Conservation (phyloP, 92 coral and sea anemone species). For the Epizoanthus scotinus region DNA sequence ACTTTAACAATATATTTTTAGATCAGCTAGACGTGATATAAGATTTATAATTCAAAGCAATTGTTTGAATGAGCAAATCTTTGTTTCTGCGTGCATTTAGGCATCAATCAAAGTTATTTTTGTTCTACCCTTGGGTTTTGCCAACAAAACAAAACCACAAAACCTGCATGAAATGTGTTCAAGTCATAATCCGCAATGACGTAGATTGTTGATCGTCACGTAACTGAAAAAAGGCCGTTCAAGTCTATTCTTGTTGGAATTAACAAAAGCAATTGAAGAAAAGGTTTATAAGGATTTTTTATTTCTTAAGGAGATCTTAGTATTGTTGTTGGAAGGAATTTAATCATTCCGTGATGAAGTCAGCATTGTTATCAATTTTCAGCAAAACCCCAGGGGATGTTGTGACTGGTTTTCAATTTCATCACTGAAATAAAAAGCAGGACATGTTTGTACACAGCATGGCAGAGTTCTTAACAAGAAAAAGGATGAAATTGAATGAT, state of each 20-base stretch:
- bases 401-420: conserved; percentile 32
- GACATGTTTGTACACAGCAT: conserved; percentile 21
- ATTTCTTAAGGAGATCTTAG: not conserved
- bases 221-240: not conserved
- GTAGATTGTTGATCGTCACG: conserved; percentile 20
- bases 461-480: conserved; percentile 25
- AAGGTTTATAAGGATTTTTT: not conserved
- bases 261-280: not conserved
- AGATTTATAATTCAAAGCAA: not conserved
- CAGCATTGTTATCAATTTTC: conserved; percentile 39
- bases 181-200: conserved; percentile 18
- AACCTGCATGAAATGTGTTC: conserved; percentile 38
- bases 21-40: not conserved
- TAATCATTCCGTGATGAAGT: conserved; percentile 31
- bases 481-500: conserved; percentile 1
- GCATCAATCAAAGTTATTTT: conserved; percentile 1
- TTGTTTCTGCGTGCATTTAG: conserved; percentile 25
- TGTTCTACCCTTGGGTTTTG: conserved; percentile 22
- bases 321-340: not conserved
- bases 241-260: not conserved
- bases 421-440: conserved; percentile 22
- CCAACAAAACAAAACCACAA: conserved; percentile 48
- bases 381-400: conserved; percentile 24
- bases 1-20: not conserved
- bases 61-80: not conserved